phyloP scores from a whole-genome alignment of 2,888 invertebrate species.

The Drosophila mercatorum region DNA sequence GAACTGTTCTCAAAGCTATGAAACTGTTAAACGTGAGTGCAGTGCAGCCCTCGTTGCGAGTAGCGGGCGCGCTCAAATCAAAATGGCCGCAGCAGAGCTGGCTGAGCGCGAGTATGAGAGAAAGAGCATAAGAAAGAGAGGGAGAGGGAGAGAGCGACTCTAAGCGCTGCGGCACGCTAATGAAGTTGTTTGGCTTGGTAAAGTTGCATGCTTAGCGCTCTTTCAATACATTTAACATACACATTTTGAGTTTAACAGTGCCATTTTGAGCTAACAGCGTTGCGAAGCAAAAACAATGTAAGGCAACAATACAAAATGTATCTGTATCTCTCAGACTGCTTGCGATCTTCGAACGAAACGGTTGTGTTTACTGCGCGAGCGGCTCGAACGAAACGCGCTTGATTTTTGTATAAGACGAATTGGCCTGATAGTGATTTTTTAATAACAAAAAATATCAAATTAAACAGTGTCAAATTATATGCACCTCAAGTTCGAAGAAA shows the following conservation, averaged over 20 bases:
- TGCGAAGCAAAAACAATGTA: slow-evolving; percentile 31
- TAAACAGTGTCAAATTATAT: slow-evolving; percentile 36
- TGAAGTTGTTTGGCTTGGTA: slow-evolving; percentile 76
- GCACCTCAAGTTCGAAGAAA: slow-evolving; percentile 21
- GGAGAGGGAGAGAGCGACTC: slow-evolving; percentile 32
- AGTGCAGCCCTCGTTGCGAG: slow-evolving; percentile 49
- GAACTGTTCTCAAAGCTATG: slow-evolving; percentile 22
- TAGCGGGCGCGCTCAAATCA: slow-evolving; percentile 69
- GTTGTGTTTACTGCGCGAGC: slow-evolving; percentile 68
- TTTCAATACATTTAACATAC: slow-evolving; percentile 30
- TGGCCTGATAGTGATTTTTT: slow-evolving; percentile 40
- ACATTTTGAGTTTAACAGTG: slow-evolving; percentile 47
- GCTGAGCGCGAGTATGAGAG: slow-evolving; percentile 18
- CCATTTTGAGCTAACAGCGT: slow-evolving; percentile 55
- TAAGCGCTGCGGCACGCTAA: slow-evolving; percentile 57
- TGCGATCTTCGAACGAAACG: slow-evolving; percentile 79
- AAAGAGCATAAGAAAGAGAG: slow-evolving; percentile 19
- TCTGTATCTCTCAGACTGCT: slow-evolving; percentile 77
- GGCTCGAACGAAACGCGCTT: slow-evolving; percentile 56
- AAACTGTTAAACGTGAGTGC: slow-evolving; percentile 42
- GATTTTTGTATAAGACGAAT: slow-evolving; percentile 49
- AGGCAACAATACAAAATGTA: slow-evolving; percentile 24
- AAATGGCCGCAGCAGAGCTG: slow-evolving; percentile 81
- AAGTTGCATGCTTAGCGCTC: slow-evolving; percentile 44
- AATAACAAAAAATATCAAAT: slow-evolving; percentile 27